Evolutionary conservation across 2,113 vertebrate genomes (phyloP).

Genomic region (Mastomys coucha): DNA sequence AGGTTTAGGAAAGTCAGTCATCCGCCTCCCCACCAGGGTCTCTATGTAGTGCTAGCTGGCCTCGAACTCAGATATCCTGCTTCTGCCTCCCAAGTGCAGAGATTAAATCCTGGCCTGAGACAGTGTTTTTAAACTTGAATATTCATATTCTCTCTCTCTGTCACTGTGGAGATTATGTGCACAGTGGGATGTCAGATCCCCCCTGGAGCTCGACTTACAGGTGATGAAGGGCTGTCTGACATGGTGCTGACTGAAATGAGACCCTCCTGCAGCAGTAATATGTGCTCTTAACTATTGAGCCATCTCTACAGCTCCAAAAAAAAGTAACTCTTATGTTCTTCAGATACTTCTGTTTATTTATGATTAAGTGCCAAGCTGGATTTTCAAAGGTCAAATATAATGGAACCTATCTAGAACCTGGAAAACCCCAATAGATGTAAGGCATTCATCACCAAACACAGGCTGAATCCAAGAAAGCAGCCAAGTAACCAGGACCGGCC

Average conservation of each 20-base stretch:
- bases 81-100: not conserved
- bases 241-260: not conserved
- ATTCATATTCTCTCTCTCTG: not conserved
- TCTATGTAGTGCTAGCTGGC: not conserved
- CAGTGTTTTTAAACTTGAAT: not conserved
- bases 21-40: accelerated
- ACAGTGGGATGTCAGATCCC: not conserved
- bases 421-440: slow-evolving; percentile 31
- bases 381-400: slow-evolving; percentile 40
- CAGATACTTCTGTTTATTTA: not conserved
- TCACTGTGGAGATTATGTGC: not conserved
- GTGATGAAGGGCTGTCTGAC: not conserved
- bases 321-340: not conserved
- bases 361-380: slow-evolving; percentile 20
- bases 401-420: not conserved
- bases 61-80: not conserved
- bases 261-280: not conserved
- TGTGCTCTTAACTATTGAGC: not conserved
- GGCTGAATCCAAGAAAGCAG: not conserved
- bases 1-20: not conserved
- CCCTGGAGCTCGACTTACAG: not conserved
- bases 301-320: not conserved
- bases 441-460: slow-evolving; percentile 34
- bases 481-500: not conserved
- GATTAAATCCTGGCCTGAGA: not conserved